Base-by-base conservation (phyloP, 2,888 invertebrate species). In the Bhutanitis thaidina region DNA sequence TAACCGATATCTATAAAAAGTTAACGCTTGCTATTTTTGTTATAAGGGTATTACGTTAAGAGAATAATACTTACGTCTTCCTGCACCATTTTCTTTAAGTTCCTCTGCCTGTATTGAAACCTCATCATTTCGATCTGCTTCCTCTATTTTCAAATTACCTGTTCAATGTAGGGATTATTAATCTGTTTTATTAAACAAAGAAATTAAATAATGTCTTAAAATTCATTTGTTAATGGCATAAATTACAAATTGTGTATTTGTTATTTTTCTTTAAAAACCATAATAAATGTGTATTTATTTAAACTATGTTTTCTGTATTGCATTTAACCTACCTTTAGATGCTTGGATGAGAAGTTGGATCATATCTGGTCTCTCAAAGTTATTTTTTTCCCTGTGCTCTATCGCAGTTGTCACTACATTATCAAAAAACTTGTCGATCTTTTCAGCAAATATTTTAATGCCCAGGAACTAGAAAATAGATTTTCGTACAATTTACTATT, bases 271-370 rank as follows among this genome's bases (percentile, higher is more conserved):
- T n/a, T n/a, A n/a, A n/a, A n/a, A n/a, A n/a, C n/a, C n/a, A n/a
- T n/a, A n/a, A n/a, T n/a, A n/a, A n/a, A n/a, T n/a, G n/a, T n/a
- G n/a, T n/a, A n/a, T n/a, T n/a, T n/a, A n/a, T n/a, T n/a, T n/a
- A n/a, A n/a, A n/a, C n/a, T n/a, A n/a, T n/a, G n/a, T n/a, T n/a
- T n/a, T n/a, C n/a, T n/a, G n/a, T n/a, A n/a, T n/a, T n/a, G n/a
- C n/a, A n/a, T n/a, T n/a, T 9, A 5, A 36, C 5, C 7, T 64
- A 85, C 85, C 85, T 67, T 69, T 76, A 8, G 71, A 65, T 5
- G 80, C 75, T 52, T 91, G 89, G 80, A 92, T 80, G n/a, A 92
- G 57, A 2, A 92, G 60, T 49, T 92, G 90, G 9, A 92, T 85
- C 91, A 92, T 91, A 59, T 92, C 92, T 0, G 90, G 90, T 49